These are phyloP conservation scores for Astyanax mexicanus DNA, from an alignment of 2,797 vertebrate genomes.

Conservation along the genomic window DNA sequence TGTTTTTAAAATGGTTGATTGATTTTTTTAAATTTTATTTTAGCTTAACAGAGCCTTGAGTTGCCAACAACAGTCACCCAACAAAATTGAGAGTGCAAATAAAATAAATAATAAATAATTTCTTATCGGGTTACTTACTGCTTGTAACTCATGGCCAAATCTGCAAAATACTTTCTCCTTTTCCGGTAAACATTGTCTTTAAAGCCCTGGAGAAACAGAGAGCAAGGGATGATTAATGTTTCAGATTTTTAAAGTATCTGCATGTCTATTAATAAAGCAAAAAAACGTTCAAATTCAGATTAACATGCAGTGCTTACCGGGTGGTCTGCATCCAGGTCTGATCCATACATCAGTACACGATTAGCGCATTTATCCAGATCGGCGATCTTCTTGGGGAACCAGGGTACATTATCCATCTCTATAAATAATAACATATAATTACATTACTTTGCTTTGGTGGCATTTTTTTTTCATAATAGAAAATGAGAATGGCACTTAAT, in stretches of 20 bases:
- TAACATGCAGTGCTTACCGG: constrained; percentile 79
- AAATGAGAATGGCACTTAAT: no score
- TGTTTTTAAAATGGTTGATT: no score
- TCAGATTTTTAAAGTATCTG: not conserved
- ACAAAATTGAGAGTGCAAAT: no score
- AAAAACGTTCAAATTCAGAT: no score
- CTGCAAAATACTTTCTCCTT: constrained; percentile 97
- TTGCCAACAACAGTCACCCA: no score
- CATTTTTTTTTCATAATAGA: no score
- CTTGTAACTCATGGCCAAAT: constrained; percentile 94
- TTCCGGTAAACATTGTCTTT: constrained; percentile 96
- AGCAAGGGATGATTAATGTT: not conserved
- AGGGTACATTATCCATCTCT: constrained; percentile 89
- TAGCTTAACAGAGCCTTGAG: no score
- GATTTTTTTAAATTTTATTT: no score
- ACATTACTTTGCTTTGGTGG: no score
- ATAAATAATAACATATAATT: constrained; percentile 42
- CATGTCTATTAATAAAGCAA: no score
- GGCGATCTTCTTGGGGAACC: constrained; percentile 98
- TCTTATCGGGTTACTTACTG: constrained; percentile 82
- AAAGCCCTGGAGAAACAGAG: constrained; percentile 85
- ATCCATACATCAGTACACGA: constrained; percentile 96
- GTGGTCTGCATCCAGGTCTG: constrained; percentile 95
- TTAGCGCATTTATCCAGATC: constrained; percentile 96
- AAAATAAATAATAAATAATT: not conserved